These are phyloP conservation scores for Pycnomerus fuliginosus DNA, from an alignment of 2,888 invertebrate genomes.

Conservation along the genomic window DNA sequence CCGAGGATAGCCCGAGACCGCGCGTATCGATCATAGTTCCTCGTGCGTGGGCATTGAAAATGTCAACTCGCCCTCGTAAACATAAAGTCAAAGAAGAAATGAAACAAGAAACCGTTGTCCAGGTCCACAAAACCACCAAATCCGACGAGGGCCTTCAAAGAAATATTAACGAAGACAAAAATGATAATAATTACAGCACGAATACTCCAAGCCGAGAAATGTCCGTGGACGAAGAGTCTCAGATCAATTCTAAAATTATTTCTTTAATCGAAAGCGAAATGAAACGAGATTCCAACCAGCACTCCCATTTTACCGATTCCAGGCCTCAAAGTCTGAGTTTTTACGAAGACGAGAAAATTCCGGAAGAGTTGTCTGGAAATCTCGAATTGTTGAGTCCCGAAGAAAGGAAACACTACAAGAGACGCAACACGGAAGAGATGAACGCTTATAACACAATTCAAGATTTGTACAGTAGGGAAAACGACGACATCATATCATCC, in stretches of 20 bases:
- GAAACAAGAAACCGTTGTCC: conserved; percentile 50
- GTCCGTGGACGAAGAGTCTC: conserved; percentile 60
- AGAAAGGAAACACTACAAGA: conserved; percentile 49
- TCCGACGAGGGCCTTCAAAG: conserved; percentile 45
- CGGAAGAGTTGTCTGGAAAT: conserved; percentile 51
- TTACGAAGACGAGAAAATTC: conserved; percentile 53
- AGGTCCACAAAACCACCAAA: conserved; percentile 47
- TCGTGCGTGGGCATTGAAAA: no score
- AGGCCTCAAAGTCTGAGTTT: conserved; percentile 53
- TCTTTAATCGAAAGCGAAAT: conserved; percentile 51
- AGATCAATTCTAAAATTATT: conserved; percentile 57
- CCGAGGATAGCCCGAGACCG: no score
- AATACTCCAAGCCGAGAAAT: conserved; percentile 53
- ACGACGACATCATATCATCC: conserved; percentile 41
- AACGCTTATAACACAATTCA: conserved; percentile 51
- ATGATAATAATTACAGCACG: conserved; percentile 41
- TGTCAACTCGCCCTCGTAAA: conserved; percentile 42
- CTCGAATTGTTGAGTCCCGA: conserved; percentile 51
- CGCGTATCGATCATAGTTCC: no score
- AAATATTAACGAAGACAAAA: conserved; percentile 42
- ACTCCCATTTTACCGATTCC: conserved; percentile 52
- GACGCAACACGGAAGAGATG: conserved; percentile 49
- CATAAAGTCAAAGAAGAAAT: conserved; percentile 47
- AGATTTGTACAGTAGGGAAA: conserved; percentile 43
- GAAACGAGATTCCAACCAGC: conserved; percentile 49